phyloP scores from a whole-genome alignment of 2,888 invertebrate genomes.

The Micoletzkya japonica region DNA sequence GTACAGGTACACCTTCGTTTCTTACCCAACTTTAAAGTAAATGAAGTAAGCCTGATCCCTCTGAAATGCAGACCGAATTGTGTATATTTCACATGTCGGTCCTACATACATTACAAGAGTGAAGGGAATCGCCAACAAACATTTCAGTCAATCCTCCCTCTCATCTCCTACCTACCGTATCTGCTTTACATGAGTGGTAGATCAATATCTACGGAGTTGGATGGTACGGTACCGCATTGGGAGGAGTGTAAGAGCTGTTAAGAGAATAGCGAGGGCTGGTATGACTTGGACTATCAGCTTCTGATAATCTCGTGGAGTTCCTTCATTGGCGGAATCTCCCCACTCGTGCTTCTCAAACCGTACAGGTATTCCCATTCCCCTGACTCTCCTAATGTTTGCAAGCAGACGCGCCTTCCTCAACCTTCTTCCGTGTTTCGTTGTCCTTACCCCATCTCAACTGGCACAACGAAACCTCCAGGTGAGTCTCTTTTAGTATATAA shows the following conservation, averaged over 20 bases:
- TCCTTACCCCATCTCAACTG: too few species aligned
- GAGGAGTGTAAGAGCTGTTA: not conserved
- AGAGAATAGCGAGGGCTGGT: too few species aligned
- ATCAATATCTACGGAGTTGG: not conserved
- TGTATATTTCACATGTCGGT: too few species aligned
- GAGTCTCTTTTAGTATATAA: too few species aligned
- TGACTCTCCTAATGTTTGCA: too few species aligned
- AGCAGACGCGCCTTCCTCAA: conserved; percentile 1
- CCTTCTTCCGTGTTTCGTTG: conserved; percentile 1
- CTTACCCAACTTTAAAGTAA: too few species aligned
- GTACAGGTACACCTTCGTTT: conserved; percentile 14
- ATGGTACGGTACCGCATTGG: not conserved
- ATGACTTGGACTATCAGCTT: conserved; percentile 16
- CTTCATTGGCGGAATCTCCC: conserved; percentile 3
- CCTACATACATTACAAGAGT: too few species aligned
- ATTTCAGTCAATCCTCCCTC: conserved; percentile 18
- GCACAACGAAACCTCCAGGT: too few species aligned
- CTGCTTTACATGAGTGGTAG: not conserved
- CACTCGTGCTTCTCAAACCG: conserved; percentile 24
- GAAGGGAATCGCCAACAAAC: too few species aligned
- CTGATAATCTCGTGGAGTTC: conserved; percentile 18
- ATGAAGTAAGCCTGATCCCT: too few species aligned
- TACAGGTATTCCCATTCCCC: conserved; percentile 3
- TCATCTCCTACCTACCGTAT: conserved; percentile 17
- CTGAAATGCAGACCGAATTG: not conserved